Percentiles rank a stretch among this genome's conserved stretches.
Evolutionary conservation across 1,140 invertebrate species (phyloP).

Genomic region (Pseudomyrmex dendroicus): DNA sequence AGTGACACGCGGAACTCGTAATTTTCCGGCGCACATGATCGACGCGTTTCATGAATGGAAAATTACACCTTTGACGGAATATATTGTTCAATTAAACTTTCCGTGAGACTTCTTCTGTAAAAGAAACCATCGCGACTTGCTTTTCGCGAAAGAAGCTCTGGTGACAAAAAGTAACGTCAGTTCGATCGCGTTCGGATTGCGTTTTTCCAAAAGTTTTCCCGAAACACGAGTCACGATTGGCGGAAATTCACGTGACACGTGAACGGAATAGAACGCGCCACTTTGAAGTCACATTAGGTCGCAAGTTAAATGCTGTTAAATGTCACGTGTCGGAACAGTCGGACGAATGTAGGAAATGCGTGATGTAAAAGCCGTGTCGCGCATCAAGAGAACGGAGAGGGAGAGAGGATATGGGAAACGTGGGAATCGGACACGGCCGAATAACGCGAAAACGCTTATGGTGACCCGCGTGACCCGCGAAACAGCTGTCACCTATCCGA

Average conservation of each 20-base stretch:
- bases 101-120: not conserved
- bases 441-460: slow-evolving; percentile 34
- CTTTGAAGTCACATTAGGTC: slow-evolving; percentile 50
- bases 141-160: not conserved
- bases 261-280: not conserved
- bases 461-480: not conserved
- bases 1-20: not conserved
- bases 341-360: slow-evolving; percentile 39
- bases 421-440: slow-evolving; percentile 10
- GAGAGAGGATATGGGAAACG: not conserved
- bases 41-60: slow-evolving; percentile 17
- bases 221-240: not conserved
- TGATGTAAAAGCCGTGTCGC: slow-evolving; percentile 41
- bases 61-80: not conserved
- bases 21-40: slow-evolving; percentile 5
- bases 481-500: slow-evolving; percentile 43
- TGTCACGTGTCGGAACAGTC: slow-evolving; percentile 38
- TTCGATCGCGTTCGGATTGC: too few relatives aligned
- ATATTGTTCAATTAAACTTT: not conserved
- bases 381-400: slow-evolving; percentile 22
- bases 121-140: not conserved
- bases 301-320: slow-evolving; percentile 47
- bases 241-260: not conserved
- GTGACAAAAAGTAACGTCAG: not conserved
- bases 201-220: not conserved